phyloP scores from a whole-genome alignment of 53 echinoderm and acorn worm species.

The Luidia sarsii region DNA sequence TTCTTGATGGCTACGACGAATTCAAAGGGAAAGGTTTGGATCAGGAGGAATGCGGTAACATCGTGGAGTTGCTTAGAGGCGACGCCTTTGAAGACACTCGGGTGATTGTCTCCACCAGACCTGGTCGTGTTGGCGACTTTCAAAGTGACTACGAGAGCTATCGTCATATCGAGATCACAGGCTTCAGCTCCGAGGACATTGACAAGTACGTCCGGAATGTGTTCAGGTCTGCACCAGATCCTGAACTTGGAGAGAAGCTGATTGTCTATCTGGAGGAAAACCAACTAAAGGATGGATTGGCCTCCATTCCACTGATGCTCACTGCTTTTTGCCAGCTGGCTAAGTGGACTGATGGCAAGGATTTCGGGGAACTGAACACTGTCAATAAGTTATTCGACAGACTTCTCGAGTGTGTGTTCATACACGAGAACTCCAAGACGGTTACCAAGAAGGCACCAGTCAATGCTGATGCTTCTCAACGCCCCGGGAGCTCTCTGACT shows the following conservation, averaged over 20 bases:
- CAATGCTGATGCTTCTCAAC: neutral
- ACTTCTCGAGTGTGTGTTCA: conserved; percentile 55
- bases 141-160: conserved; percentile 53
- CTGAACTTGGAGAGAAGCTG: conserved; percentile 55
- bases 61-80: conserved; percentile 57
- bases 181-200: conserved; percentile 56
- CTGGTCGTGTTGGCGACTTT: conserved; percentile 63
- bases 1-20: conserved; percentile 69
- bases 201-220: conserved; percentile 58
- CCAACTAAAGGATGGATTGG: conserved; percentile 58
- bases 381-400: conserved; percentile 59
- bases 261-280: conserved; percentile 68
- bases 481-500: neutral
- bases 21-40: conserved; percentile 67
- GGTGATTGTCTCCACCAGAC: conserved; percentile 57
- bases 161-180: conserved; percentile 65
- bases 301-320: conserved; percentile 66
- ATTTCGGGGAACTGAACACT: conserved; percentile 67
- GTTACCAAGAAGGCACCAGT: neutral
- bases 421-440: conserved; percentile 43
- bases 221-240: conserved; percentile 20
- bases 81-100: conserved; percentile 50
- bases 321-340: conserved; percentile 68
- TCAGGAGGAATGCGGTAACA: conserved; percentile 60
- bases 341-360: conserved; percentile 63